A percentile compares a stretch with the other conserved stretches of the same genome.
phyloP scores from a whole-genome alignment of 1,140 invertebrate species.

The Paracyclopina nana region DNA sequence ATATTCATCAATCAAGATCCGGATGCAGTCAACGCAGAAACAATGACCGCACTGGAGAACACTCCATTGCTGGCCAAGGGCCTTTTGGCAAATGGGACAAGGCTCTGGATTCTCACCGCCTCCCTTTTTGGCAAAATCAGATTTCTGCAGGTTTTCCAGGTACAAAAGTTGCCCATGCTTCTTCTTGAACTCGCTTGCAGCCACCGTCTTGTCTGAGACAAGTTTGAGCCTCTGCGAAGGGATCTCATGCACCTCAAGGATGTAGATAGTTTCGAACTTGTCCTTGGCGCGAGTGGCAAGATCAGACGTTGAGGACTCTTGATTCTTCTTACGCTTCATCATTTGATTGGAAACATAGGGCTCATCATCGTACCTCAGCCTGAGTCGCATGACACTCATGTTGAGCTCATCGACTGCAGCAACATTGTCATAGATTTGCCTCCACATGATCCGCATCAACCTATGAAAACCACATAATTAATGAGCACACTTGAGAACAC shows the following conservation, averaged over 20 bases:
- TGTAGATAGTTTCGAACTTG: slow-evolving; percentile 27
- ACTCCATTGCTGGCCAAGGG: slow-evolving; percentile 38
- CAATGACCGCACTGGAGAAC: slow-evolving; percentile 46
- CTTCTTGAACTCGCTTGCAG: slow-evolving; percentile 26
- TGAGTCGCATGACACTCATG: slow-evolving; percentile 46
- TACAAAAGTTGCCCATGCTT: slow-evolving; percentile 34
- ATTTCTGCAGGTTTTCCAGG: slow-evolving; percentile 32
- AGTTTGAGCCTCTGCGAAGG: slow-evolving; percentile 23
- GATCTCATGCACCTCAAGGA: slow-evolving; percentile 30
- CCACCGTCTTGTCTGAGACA: slow-evolving; percentile 25
- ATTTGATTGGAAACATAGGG: slow-evolving; percentile 22
- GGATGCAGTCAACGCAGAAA: slow-evolving; percentile 41
- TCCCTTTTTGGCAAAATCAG: slow-evolving; percentile 24
- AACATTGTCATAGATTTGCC: slow-evolving; percentile 35
- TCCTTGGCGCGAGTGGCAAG: slow-evolving; percentile 20
- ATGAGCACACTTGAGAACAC: too few species aligned
- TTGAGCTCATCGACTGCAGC: slow-evolving; percentile 46
- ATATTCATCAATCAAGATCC: slow-evolving; percentile 23
- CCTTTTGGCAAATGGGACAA: slow-evolving; percentile 45
- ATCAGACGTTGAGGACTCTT: slow-evolving; percentile 17
- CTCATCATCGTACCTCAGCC: slow-evolving; percentile 31
- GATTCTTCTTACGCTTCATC: slow-evolving; percentile 20
- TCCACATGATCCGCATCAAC: slow-evolving; percentile 39
- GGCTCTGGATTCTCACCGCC: slow-evolving; percentile 35
- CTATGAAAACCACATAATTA: too few species aligned